Evolutionary conservation across 1,140 invertebrate genomes (phyloP).

Genomic region (Paraescarpia echinospica): DNA sequence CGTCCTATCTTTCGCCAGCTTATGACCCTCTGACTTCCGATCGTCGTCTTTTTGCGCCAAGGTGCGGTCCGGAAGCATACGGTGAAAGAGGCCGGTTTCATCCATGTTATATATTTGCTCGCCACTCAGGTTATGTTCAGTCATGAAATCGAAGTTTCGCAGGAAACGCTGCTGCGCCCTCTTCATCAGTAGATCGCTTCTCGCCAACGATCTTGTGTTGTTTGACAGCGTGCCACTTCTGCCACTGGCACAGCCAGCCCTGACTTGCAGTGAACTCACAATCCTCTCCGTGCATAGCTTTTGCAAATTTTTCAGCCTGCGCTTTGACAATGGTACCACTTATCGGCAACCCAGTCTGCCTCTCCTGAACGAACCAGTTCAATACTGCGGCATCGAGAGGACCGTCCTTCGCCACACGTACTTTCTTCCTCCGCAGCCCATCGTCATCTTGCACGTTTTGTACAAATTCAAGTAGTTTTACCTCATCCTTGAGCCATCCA

Average conservation of each 20-base stretch:
- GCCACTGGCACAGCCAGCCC: not conserved
- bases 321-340: not conserved
- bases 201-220: not conserved
- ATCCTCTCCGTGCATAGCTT: not conserved
- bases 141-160: not conserved
- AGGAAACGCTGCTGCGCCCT: not conserved
- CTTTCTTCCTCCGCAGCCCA: too few species aligned
- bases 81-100: constrained; percentile 33
- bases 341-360: too few species aligned
- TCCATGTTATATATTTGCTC: constrained; percentile 32
- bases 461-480: too few species aligned
- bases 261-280: not conserved
- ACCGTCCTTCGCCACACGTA: too few species aligned
- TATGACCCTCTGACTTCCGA: too few species aligned
- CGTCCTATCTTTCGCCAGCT: constrained; percentile 19
- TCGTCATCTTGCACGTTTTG: too few species aligned
- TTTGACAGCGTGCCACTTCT: not conserved
- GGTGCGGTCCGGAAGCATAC: constrained; percentile 28
- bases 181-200: not conserved
- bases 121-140: constrained; percentile 2
- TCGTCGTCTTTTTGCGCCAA: constrained; percentile 24
- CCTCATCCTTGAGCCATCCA: too few species aligned
- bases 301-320: not conserved
- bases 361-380: too few species aligned
- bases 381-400: too few species aligned